Base-by-base conservation (phyloP, 1,140 invertebrate genomes). In the Lethrus apterus region DNA sequence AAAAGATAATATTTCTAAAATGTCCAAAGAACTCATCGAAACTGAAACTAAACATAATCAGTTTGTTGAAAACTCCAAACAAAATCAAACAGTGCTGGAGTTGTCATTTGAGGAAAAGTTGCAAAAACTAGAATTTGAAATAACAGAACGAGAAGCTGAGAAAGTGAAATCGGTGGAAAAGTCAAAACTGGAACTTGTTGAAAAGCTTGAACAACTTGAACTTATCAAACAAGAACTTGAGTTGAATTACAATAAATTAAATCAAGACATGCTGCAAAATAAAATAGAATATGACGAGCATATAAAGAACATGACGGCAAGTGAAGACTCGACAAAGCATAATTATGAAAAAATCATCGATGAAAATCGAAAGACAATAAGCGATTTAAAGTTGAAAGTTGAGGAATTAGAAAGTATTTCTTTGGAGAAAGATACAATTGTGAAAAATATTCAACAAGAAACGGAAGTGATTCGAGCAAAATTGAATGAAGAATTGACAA, bases 31-130 rank as follows among this genome's bases (percentile, higher is more conserved):
- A 41, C 5, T 41, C 2, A 41, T 41, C 9, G 38, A 41, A n/a
- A 26, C 29, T 5, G 38, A 41, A 41, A 26, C 38, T 2, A 41
- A 26, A n/a, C 29, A 26, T 41, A 41, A 26, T 15, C n/a, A 24
- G 13, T 7, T 13, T 26, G n/a, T 41, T 5, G 20, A 26, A 13
- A 13, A 26, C 7, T 2, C 38, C 2, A 41, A 41, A 26, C 38
- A 41, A 26, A 18, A 11, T 9, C n/a, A 23, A 7, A n/a, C n/a
- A 1, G 38, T 26, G n/a, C 1, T 41, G 4, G 15, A 41, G 24
- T 17, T 9, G 13, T 26, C 15, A 5, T 29, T 14, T 10, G 38
- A 41, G 13, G 38, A 41, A 23, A 41, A 24, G 2, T 3, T 41
- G 1, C 23, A 41, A 7, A 8, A 41, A 2, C 9, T 41, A n/a